Conservation (phyloP, 2,888 invertebrate species). For the Ferdinandea cuprea region DNA sequence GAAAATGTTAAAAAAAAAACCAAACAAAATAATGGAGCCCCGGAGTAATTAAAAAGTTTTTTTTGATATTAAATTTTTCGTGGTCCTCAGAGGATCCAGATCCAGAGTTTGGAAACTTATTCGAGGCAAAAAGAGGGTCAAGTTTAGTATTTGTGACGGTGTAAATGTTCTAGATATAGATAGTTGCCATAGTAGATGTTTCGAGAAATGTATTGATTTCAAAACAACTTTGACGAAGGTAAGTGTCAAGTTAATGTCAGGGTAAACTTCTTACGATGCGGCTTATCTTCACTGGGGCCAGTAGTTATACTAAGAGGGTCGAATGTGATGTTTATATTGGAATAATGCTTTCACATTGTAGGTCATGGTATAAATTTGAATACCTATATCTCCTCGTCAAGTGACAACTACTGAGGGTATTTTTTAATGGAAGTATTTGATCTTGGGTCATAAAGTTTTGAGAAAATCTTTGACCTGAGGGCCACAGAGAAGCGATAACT, state of each 20-base stretch:
- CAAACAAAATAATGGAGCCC: conserved; percentile 17
- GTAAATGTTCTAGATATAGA: conserved; percentile 14
- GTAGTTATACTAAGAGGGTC: no score
- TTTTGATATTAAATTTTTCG: conserved; percentile 2
- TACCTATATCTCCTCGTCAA: no score
- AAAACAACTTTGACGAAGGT: conserved; percentile 30
- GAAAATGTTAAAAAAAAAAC: conserved; percentile 10
- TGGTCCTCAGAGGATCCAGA: conserved; percentile 1
- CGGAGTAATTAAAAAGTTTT: conserved; percentile 43
- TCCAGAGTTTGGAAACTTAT: not conserved
- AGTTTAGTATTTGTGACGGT: conserved; percentile 11
- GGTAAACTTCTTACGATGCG: not conserved
- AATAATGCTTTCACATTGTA: no score
- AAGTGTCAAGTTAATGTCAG: conserved; percentile 14
- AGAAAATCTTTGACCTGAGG: no score
- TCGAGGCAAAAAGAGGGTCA: not conserved
- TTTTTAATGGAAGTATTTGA: no score
- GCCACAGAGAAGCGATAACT: no score
- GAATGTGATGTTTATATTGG: no score
- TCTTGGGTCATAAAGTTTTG: no score
- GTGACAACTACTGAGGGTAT: no score
- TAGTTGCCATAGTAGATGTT: no score
- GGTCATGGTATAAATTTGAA: no score
- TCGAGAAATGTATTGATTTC: conserved; percentile 1
- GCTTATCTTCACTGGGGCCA: conserved; percentile 8